Conservation (phyloP, 2,113 vertebrate species). For the Trochalopteron elliotii region DNA sequence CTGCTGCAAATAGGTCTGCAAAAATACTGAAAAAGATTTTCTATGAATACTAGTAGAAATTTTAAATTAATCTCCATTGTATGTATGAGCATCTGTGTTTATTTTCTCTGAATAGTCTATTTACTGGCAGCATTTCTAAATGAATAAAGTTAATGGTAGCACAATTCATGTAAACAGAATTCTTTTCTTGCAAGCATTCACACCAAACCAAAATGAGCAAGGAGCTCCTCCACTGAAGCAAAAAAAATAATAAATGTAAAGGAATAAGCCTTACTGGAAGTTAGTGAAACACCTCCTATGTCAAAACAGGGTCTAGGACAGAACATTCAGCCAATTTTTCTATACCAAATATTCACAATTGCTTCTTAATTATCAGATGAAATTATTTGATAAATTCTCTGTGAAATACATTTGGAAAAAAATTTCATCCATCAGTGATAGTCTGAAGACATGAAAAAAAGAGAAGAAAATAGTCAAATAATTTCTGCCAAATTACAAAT, state of each 20-base stretch:
- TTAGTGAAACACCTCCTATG: background rate
- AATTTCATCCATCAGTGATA: background rate
- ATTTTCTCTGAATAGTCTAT: slow-evolving; percentile 44
- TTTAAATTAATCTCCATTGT: slow-evolving; percentile 29
- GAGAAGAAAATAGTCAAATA: background rate
- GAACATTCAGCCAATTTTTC: background rate
- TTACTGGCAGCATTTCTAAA: slow-evolving; percentile 31
- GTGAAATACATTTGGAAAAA: background rate
- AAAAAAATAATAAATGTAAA: background rate
- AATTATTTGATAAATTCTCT: background rate
- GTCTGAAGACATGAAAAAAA: background rate
- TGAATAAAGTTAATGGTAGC: slow-evolving; percentile 16
- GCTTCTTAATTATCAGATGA: background rate
- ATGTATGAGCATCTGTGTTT: slow-evolving; percentile 53
- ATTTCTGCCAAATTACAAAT: background rate
- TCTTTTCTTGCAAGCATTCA: background rate
- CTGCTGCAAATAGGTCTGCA: background rate
- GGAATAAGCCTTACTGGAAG: background rate
- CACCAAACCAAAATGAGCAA: background rate
- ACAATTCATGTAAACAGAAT: background rate
- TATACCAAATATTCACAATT: background rate
- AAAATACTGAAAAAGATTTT: background rate
- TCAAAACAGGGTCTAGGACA: background rate
- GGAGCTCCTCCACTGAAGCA: background rate
- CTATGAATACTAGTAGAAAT: background rate